phyloP scores from a whole-genome alignment of 2,113 vertebrate genomes.

The Gymnogyps californianus region DNA sequence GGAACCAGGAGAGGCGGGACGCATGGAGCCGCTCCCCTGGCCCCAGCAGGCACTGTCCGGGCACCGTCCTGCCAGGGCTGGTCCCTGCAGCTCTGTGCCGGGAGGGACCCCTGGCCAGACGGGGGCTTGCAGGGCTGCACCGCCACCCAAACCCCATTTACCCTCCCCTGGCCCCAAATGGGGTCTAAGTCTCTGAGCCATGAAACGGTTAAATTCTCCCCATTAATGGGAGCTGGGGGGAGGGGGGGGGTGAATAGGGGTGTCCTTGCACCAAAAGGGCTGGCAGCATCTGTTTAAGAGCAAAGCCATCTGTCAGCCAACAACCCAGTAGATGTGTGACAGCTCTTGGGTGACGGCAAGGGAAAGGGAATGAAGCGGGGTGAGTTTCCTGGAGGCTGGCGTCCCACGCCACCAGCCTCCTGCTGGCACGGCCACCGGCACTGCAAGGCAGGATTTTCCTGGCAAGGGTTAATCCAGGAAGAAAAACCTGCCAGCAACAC shows the following conservation, averaged over 20 bases:
- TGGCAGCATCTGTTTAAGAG: background rate
- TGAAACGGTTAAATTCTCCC: background rate
- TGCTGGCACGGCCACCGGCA: background rate
- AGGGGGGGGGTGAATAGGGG: background rate
- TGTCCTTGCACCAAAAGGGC: background rate
- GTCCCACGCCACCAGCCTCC: background rate
- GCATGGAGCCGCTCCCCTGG: accelerated
- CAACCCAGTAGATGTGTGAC: background rate
- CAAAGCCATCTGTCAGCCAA: slow-evolving; percentile 12
- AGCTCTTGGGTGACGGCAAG: background rate
- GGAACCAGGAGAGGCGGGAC: background rate
- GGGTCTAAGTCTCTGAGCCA: accelerated
- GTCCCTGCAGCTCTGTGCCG: background rate
- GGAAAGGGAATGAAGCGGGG: background rate
- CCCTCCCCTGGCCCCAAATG: background rate
- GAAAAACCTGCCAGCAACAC: slow-evolving; percentile 15
- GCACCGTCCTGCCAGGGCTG: accelerated
- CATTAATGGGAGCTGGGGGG: background rate
- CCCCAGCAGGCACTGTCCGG: accelerated
- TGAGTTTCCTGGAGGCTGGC: background rate
- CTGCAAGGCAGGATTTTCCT: background rate
- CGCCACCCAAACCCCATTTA: background rate
- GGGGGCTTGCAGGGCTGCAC: background rate
- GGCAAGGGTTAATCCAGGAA: background rate
- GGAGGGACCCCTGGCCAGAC: accelerated